Base-by-base conservation (phyloP, 2,888 invertebrate species). In the Folsomia manolachei region DNA sequence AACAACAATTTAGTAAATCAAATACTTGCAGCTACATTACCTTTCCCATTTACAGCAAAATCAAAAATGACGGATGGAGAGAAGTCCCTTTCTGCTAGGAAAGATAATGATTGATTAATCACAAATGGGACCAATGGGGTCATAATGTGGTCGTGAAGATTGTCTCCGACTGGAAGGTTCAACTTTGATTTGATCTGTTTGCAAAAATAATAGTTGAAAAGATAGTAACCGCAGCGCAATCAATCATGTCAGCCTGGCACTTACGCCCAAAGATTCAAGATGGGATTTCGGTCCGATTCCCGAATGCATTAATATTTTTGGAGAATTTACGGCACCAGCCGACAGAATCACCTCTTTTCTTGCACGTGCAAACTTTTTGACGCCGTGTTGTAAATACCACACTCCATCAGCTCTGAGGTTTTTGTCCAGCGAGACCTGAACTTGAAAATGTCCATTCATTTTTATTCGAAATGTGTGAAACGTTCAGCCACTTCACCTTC, bases 401-500 rank as follows among this genome's bases (percentile, higher is more conserved):
- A 72, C 72, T 4, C 72, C 72, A n/a, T 53, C 51, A 11, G 73
- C 73, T 23, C 23, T 56, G 0, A 51, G 7, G 7, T 70, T 19
- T 1, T 27, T 11, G 23, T 72, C 72, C 7, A 72, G 26, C 27
- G 69, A 69, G n/a, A 72, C 51, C 61, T 72, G 56, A 39, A 39
- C 14, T 39, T 39, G 14, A 39, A 39, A 4, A 39, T 14, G 14
- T 39, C 14, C 39, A 39, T 39, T 39, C 4, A 39, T 9, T 14
- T 9, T 39, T 39, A 39, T 39, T 9, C 7, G 39, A 39, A 39
- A 39, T 9, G 4, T 9, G 39, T 39, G 14, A 39, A 39, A 39
- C n/a, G n/a, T n/a, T n/a, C n/a, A n/a, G n/a, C n/a, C n/a, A n/a
- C 14, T 39, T 39, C 39, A 76, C 76, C 71, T 75, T 75, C 1